These are phyloP conservation scores for Hozukius guyotensis DNA, from an alignment of 2,797 vertebrate species.

Conservation along the genomic window DNA sequence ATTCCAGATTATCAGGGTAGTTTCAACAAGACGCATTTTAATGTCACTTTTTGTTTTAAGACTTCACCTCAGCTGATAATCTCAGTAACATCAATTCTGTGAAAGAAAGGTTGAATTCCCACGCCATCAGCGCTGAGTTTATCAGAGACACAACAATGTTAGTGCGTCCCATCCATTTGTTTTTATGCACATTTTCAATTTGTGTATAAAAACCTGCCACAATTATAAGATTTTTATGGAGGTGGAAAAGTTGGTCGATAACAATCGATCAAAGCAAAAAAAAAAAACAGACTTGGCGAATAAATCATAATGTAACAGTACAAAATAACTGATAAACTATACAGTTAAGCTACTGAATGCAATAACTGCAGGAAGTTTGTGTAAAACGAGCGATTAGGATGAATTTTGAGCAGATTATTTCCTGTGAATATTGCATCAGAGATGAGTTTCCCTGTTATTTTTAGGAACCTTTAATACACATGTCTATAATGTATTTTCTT, in stretches of 20 bases:
- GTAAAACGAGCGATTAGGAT: no score
- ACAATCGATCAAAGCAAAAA: background rate
- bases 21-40: background rate
- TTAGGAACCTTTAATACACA: no score
- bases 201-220: background rate
- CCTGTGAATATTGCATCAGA: no score
- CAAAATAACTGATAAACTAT: no score
- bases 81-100: background rate
- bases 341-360: no score
- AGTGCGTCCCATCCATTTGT: background rate
- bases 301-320: no score
- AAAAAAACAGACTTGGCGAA: background rate
- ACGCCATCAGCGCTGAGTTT: background rate
- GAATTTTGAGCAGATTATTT: no score
- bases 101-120: background rate
- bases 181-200: background rate
- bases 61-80: background rate
- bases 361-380: no score
- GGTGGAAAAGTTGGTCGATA: background rate
- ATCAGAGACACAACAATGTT: background rate
- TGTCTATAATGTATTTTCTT: no score
- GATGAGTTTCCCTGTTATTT: no score
- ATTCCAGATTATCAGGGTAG: slow-evolving; percentile 33
- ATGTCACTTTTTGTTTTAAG: slow-evolving; percentile 8
- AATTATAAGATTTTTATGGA: background rate